Evolutionary conservation across 2,797 vertebrate genomes (phyloP).

Genomic region (Rhinogobio ventralis): DNA sequence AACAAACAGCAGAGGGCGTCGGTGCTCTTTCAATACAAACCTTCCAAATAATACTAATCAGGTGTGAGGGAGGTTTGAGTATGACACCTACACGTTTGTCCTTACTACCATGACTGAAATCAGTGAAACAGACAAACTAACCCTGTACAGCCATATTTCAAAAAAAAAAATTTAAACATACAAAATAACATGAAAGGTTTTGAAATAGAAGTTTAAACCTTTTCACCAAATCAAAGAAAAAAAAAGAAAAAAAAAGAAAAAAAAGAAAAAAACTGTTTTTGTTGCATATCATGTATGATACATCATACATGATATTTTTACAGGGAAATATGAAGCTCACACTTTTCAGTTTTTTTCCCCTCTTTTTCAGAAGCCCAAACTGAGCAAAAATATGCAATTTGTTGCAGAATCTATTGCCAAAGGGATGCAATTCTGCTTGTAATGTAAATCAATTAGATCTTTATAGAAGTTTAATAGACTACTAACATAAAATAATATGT

Average conservation of each 20-base stretch:
- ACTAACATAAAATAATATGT: not conserved
- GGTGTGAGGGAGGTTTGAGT: not conserved
- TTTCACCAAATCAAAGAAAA: too few species aligned
- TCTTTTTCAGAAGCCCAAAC: not conserved
- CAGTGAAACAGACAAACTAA: not conserved
- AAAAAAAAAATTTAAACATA: too few species aligned
- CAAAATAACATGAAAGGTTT: not conserved
- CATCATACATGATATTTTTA: not conserved
- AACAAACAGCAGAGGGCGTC: constrained; percentile 54
- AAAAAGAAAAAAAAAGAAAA: too few species aligned
- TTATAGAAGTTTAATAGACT: not conserved
- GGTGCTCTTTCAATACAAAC: not conserved
- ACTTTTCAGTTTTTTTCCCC: not conserved
- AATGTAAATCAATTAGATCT: not conserved
- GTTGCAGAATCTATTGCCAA: not conserved
- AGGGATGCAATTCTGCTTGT: not conserved
- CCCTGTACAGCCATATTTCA: too few species aligned
- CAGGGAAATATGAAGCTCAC: not conserved
- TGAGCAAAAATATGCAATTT: not conserved
- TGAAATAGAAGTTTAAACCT: not conserved
- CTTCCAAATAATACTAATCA: not conserved
- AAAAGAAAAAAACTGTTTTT: too few species aligned
- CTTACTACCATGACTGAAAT: not conserved
- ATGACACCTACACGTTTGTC: not conserved
- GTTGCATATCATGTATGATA: not conserved